Conservation (phyloP, 2,797 vertebrate species). For the Ammospiza maritima region DNA sequence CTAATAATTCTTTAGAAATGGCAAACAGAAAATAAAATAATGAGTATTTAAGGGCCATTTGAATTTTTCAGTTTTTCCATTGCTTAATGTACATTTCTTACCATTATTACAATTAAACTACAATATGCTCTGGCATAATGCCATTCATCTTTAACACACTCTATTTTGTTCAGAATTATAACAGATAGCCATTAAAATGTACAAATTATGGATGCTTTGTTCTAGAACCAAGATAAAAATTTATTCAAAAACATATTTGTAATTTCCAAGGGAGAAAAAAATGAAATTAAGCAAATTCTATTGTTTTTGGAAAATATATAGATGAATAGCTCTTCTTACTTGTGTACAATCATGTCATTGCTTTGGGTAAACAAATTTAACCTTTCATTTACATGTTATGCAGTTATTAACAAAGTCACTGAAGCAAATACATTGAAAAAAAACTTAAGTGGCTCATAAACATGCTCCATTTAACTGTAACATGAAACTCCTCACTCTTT, state of each 20-base stretch:
- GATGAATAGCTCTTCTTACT: background rate
- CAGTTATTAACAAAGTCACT: slow-evolving; percentile 14
- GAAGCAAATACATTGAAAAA: background rate
- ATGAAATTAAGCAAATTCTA: background rate
- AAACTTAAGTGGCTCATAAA: slow-evolving; percentile 11
- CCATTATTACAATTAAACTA: background rate
- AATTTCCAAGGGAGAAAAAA: background rate
- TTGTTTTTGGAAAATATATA: background rate
- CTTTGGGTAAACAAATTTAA: slow-evolving; percentile 3
- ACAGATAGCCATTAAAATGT: background rate
- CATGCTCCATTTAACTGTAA: slow-evolving; percentile 35
- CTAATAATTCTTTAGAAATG: background rate
- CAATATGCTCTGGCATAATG: background rate
- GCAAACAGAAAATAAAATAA: background rate
- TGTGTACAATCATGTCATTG: background rate
- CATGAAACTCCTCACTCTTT: slow-evolving; percentile 5
- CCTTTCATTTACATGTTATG: background rate
- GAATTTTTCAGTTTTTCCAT: background rate
- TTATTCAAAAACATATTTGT: background rate
- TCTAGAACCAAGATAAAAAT: background rate
- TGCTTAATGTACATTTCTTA: background rate
- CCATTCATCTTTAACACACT: background rate
- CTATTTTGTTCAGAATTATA: background rate
- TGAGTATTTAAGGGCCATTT: background rate
- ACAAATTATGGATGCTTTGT: background rate